A percentile compares a stretch with the other conserved stretches of the same genome.
Conservation (phyloP, 1,140 invertebrate species). For the Panulirus ornatus region DNA sequence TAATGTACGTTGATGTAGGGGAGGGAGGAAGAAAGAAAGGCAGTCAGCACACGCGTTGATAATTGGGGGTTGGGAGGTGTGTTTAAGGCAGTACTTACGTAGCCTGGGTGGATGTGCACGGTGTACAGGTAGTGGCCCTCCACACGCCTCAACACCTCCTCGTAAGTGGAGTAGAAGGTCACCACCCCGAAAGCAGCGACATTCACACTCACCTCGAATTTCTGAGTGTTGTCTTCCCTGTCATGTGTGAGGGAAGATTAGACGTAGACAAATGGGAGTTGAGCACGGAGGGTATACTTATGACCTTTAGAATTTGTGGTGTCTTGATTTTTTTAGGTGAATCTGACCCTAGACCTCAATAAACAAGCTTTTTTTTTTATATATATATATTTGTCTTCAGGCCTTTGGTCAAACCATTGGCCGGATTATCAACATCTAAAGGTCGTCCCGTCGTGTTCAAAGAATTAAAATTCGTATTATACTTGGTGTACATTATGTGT, state of each 20-base stretch:
- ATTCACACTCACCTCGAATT: background rate
- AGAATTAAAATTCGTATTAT: too few species aligned
- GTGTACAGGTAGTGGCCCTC: slow-evolving; percentile 34
- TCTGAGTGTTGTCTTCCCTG: slow-evolving; percentile 44
- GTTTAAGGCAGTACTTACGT: slow-evolving; percentile 15
- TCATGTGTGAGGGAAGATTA: background rate
- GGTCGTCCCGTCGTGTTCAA: too few species aligned
- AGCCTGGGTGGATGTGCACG: slow-evolving; percentile 13
- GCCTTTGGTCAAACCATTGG: background rate
- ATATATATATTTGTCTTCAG: background rate
- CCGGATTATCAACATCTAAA: background rate
- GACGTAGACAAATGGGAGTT: background rate
- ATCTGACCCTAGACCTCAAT: too few species aligned
- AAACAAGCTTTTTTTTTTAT: too few species aligned
- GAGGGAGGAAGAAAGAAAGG: background rate
- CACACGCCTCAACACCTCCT: slow-evolving; percentile 1
- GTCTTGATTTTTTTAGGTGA: background rate
- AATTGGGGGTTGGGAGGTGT: background rate
- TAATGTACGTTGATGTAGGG: too few species aligned
- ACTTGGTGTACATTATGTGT: too few species aligned
- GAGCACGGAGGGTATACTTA: background rate
- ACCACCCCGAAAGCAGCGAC: background rate
- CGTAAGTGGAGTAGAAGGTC: slow-evolving; percentile 40
- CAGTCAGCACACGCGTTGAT: background rate
- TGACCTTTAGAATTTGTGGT: background rate